Evolutionary conservation across 2,797 vertebrate genomes (phyloP).

Genomic region (Phataginus tricuspis): DNA sequence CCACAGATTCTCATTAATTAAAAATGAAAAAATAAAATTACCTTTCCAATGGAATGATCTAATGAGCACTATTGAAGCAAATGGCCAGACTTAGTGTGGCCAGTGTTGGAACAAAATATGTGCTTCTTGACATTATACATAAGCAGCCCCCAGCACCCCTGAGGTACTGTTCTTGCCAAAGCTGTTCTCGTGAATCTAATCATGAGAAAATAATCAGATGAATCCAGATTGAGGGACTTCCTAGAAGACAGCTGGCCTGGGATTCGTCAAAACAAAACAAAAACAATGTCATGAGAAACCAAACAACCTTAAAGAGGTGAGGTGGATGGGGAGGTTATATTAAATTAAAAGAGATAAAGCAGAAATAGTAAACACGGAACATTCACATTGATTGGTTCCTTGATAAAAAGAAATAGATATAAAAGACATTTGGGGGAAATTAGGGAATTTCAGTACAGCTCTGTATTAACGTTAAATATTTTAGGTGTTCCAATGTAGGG

Average conservation of each 20-base stretch:
- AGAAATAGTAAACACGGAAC: not conserved
- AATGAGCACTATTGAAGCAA: not conserved
- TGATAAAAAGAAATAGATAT: not conserved
- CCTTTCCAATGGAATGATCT: not conserved
- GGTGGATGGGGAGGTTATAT: not conserved
- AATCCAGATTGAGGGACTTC: not conserved
- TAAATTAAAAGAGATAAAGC: not conserved
- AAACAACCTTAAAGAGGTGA: not conserved
- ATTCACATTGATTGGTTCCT: no score
- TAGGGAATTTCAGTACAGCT: not conserved
- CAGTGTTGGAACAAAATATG: fast-evolving
- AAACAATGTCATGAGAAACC: not conserved
- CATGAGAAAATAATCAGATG: not conserved
- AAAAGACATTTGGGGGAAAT: not conserved
- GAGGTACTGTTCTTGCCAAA: fast-evolving
- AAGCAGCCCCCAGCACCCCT: no score
- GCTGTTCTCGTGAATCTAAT: not conserved
- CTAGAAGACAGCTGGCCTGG: not conserved
- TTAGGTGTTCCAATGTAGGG: not conserved
- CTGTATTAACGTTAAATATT: fast-evolving
- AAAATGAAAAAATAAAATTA: not conserved
- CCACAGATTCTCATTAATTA: not conserved
- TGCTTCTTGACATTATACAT: fast-evolving
- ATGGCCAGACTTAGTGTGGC: not conserved
- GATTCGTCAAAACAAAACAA: not conserved